These are phyloP conservation scores for Dasyurus viverrinus DNA, from an alignment of 2,113 vertebrate genomes.

Conservation along the genomic window DNA sequence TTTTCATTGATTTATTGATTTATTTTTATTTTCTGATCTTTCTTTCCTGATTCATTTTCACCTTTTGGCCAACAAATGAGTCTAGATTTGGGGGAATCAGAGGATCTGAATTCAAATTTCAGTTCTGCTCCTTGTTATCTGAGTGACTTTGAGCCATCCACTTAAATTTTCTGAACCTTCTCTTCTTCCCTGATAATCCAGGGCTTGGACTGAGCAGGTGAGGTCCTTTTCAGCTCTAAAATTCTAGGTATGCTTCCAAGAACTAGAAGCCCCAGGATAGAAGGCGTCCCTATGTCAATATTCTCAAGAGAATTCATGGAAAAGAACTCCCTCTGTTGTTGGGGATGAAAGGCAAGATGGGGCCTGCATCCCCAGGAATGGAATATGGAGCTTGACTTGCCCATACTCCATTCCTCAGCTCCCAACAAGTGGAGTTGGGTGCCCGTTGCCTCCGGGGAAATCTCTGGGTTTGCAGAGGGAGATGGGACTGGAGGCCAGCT, in stretches of 20 bases:
- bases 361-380: constrained; percentile 50
- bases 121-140: background rate
- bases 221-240: background rate
- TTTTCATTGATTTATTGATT: too few relatives aligned
- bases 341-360: constrained; percentile 46
- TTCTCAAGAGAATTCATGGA: constrained; percentile 24
- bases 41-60: background rate
- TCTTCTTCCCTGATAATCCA: background rate
- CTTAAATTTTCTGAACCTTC: background rate
- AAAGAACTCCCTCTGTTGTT: background rate
- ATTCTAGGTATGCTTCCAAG: background rate
- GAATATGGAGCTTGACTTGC: background rate
- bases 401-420: background rate
- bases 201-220: background rate
- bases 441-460: background rate
- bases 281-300: background rate
- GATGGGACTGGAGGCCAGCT: constrained; percentile 41
- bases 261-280: background rate
- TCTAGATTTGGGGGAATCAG: background rate
- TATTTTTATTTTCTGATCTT: background rate
- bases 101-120: background rate
- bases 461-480: constrained; percentile 14
- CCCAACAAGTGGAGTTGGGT: background rate
- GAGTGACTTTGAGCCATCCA: background rate
- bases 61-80: background rate